A percentile compares a stretch with the other conserved stretches of the same genome.
Evolutionary conservation across 2,888 invertebrate species (phyloP).

Genomic region (Rutpela maculata): DNA sequence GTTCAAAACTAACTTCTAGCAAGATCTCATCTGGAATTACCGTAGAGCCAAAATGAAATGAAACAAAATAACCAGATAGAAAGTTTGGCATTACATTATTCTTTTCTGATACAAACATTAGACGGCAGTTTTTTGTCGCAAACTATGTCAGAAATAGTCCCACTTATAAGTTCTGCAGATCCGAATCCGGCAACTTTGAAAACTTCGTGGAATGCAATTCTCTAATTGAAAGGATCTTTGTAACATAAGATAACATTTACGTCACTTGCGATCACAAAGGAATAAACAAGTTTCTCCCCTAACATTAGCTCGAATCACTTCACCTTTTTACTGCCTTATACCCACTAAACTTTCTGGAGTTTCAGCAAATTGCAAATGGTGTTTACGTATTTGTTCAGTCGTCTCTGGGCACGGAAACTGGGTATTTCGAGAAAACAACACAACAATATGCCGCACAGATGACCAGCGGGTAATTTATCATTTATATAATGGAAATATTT

Average conservation of each 20-base stretch:
- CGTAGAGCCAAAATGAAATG: not conserved
- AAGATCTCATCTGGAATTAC: not conserved
- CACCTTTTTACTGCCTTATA: conserved; percentile 32
- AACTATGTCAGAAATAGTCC: conserved; percentile 14
- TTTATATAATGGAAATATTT: not conserved
- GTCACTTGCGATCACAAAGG: conserved; percentile 30
- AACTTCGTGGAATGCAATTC: conserved; percentile 42
- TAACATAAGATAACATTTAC: conserved; percentile 29
- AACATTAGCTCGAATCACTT: conserved; percentile 33
- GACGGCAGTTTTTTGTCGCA: conserved; percentile 5
- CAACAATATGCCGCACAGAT: not conserved
- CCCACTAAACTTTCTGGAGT: conserved; percentile 32
- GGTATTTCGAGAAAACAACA: conserved; percentile 8
- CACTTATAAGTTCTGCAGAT: conserved; percentile 24
- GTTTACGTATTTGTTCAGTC: conserved; percentile 49
- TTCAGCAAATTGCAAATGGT: conserved; percentile 34
- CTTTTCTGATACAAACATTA: conserved; percentile 11
- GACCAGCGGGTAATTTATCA: not conserved
- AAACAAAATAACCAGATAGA: conserved; percentile 12
- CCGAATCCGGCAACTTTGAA: conserved; percentile 26
- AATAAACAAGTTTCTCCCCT: conserved; percentile 30
- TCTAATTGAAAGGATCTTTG: conserved; percentile 42
- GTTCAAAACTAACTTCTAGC: not conserved
- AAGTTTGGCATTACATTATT: conserved; percentile 11
- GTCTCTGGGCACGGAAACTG: conserved; percentile 45